Percentiles rank a stretch among this genome's conserved stretches.
Evolutionary conservation across 2,797 vertebrate species (phyloP).

Genomic region (Caiman crocodilus): DNA sequence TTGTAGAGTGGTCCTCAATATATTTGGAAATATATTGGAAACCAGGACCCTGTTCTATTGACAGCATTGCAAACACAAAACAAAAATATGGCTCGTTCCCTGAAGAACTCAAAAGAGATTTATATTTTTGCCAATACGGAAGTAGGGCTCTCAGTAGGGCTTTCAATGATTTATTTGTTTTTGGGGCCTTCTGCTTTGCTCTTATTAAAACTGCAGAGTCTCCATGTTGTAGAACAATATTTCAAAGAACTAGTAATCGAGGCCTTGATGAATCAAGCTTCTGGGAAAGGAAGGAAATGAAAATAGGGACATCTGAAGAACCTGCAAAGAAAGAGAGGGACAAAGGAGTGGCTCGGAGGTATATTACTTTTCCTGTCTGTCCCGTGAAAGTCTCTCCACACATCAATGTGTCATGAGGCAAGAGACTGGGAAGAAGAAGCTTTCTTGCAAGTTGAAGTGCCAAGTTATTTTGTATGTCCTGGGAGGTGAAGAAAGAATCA

Average conservation of each 20-base stretch:
- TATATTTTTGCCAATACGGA: neutral
- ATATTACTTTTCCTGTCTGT: accelerated
- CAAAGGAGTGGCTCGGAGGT: neutral
- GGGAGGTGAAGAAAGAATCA: accelerated
- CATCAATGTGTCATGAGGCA: neutral
- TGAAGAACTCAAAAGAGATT: neutral
- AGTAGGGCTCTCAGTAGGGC: neutral
- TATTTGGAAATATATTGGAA: neutral
- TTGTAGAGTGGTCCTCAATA: no score
- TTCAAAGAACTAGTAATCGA: neutral
- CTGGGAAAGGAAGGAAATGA: neutral
- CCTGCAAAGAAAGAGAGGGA: neutral
- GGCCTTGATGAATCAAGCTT: neutral
- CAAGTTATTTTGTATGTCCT: neutral
- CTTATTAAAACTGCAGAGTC: neutral
- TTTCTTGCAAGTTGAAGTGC: neutral
- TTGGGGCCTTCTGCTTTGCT: neutral
- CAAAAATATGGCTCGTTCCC: accelerated
- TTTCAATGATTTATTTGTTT: neutral
- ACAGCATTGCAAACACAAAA: neutral
- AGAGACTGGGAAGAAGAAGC: neutral
- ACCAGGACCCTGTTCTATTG: neutral
- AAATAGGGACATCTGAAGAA: neutral
- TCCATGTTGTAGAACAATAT: no score
- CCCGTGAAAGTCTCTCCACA: accelerated